Evolutionary conservation across 2,888 invertebrate genomes (phyloP).

Genomic region (Carabus problematicus): DNA sequence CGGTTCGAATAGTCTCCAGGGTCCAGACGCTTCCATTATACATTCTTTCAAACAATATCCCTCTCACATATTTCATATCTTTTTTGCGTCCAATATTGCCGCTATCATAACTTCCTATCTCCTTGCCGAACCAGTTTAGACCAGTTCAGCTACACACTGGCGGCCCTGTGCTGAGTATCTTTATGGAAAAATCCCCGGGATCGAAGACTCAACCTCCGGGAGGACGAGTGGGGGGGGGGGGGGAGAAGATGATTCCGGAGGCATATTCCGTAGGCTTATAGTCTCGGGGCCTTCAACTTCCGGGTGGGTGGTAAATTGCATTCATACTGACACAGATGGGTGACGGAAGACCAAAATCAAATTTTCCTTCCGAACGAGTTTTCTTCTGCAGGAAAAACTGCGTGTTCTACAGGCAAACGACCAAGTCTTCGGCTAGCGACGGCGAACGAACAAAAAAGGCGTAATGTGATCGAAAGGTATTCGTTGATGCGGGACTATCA

Average conservation of each 20-base stretch:
- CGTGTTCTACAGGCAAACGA: conserved; percentile 45
- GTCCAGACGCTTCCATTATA: conserved; percentile 46
- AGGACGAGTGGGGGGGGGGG: background rate
- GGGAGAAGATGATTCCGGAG: background rate
- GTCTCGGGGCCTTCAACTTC: conserved; percentile 10
- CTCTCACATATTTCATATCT: conserved; percentile 50
- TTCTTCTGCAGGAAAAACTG: conserved; percentile 47
- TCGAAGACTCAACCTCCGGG: too few relatives aligned
- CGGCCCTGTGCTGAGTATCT: too few relatives aligned
- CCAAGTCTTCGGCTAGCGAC: background rate
- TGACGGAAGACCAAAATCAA: conserved; percentile 52
- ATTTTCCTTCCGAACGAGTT: conserved; percentile 51
- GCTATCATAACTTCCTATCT: conserved; percentile 47
- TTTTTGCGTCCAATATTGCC: conserved; percentile 49
- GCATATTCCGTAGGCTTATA: background rate
- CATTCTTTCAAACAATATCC: conserved; percentile 49
- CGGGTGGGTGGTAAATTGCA: conserved; percentile 47
- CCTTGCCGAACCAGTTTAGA: background rate
- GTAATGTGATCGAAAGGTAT: conserved; percentile 42
- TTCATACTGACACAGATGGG: conserved; percentile 52
- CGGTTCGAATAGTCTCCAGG: background rate
- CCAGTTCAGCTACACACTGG: background rate
- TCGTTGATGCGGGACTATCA: conserved; percentile 19
- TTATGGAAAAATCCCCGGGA: background rate
- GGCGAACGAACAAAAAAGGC: background rate